Conservation (phyloP, 2,888 invertebrate species). For the Acleris literana region DNA sequence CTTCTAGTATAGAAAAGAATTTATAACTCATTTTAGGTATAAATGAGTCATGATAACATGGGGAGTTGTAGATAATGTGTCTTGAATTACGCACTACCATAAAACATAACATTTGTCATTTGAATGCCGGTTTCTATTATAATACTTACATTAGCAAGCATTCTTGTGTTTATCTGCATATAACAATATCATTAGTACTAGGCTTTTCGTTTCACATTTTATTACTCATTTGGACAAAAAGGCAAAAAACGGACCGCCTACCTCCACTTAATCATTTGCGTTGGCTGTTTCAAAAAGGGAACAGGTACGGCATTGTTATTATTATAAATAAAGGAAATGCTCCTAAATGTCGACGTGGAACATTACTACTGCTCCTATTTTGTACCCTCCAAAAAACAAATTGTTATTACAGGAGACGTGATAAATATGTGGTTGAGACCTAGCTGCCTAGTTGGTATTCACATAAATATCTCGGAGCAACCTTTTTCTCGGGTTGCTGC, state of each 20-base stretch:
- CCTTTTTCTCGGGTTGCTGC: constrained; percentile 26
- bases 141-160: too few species aligned
- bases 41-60: too few species aligned
- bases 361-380: constrained; percentile 34
- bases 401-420: constrained; percentile 36
- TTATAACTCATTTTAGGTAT: too few species aligned
- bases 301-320: constrained; percentile 32
- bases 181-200: too few species aligned
- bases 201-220: too few species aligned
- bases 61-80: too few species aligned
- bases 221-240: too few species aligned
- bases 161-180: too few species aligned
- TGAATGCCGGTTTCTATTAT: too few species aligned
- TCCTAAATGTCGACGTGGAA: constrained; percentile 28
- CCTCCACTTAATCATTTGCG: constrained; percentile 31
- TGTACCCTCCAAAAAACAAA: constrained; percentile 35
- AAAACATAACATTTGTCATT: too few species aligned
- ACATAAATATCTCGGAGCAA: constrained; percentile 34
- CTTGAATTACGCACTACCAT: too few species aligned
- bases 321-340: constrained; percentile 30
- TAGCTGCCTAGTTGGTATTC: constrained; percentile 35
- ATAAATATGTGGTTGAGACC: constrained; percentile 34
- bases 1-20: too few species aligned
- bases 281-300: constrained; percentile 19
- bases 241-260: neutral